phyloP scores from a whole-genome alignment of 1,140 invertebrate species.

The Drosophila nikananu region DNA sequence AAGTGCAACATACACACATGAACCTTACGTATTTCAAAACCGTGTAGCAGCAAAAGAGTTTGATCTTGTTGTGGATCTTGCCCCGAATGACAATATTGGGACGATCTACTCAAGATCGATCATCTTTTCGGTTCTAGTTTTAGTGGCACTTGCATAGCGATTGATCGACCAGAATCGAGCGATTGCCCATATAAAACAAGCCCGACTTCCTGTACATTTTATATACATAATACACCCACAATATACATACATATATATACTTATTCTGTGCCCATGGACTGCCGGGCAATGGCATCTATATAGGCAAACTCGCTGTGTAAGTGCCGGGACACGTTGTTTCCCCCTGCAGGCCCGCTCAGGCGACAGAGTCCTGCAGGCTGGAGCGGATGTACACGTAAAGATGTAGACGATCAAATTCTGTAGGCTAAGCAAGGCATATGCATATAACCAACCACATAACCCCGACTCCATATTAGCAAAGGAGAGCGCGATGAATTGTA shows the following conservation, averaged over 20 bases:
- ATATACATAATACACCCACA: conserved; percentile 48
- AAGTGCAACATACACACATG: conserved; percentile 35
- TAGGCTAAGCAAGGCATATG: conserved; percentile 72
- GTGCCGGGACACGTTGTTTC: conserved; percentile 27
- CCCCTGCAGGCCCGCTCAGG: conserved; percentile 5
- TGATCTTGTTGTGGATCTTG: conserved; percentile 27
- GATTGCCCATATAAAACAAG: conserved; percentile 23
- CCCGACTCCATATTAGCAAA: conserved; percentile 47
- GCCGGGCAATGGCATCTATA: conserved; percentile 12
- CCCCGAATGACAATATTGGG: not conserved
- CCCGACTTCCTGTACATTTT: conserved; percentile 70
- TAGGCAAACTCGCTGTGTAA: conserved; percentile 61
- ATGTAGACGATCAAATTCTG: conserved; percentile 79
- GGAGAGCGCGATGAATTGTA: conserved; percentile 62
- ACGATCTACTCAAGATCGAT: conserved; percentile 27
- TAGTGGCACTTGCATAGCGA: conserved; percentile 61
- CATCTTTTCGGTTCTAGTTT: conserved; percentile 39
- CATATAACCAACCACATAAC: conserved; percentile 54
- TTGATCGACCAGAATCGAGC: conserved; percentile 38
- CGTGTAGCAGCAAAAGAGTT: conserved; percentile 34
- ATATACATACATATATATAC: conserved; percentile 23
- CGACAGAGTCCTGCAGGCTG: not conserved
- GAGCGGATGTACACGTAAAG: conserved; percentile 40
- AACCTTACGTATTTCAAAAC: conserved; percentile 46
- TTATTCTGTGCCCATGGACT: conserved; percentile 40